Conservation (phyloP, 2,113 vertebrate species). For the Chlamydotis undulata region DNA sequence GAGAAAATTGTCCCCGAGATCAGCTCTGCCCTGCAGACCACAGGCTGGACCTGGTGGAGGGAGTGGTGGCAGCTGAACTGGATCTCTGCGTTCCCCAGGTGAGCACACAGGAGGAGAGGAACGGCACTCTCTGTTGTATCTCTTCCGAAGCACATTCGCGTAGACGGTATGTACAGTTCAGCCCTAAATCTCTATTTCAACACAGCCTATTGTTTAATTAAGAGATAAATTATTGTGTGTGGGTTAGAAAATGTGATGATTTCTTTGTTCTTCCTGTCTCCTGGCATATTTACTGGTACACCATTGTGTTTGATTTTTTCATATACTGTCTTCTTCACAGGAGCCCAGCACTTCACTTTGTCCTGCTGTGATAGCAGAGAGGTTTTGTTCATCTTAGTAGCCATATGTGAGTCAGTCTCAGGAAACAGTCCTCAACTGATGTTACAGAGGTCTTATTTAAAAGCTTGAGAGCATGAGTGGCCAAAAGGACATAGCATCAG, state of each 20-base stretch:
- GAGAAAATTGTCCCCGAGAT: neutral
- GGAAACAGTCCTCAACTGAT: neutral
- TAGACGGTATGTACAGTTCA: neutral
- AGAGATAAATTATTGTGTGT: neutral
- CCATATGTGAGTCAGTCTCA: neutral
- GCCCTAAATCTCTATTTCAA: neutral
- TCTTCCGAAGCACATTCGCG: neutral
- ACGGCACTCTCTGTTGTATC: neutral
- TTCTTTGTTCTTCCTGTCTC: neutral
- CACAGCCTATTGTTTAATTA: neutral
- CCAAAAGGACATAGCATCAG: neutral
- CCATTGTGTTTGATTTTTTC: neutral
- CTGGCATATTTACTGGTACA: neutral
- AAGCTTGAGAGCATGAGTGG: neutral
- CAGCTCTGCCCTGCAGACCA: neutral
- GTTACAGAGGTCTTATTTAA: neutral
- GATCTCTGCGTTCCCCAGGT: neutral
- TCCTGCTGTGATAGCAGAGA: neutral
- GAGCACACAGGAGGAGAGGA: neutral
- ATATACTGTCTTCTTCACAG: neutral
- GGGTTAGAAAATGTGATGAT: neutral
- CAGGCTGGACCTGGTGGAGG: neutral
- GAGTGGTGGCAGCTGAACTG: neutral
- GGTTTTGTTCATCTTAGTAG: neutral
- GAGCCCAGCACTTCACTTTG: neutral